Evolutionary conservation across 2,797 vertebrate species (phyloP).

Genomic region (Enteromius radiatus): DNA sequence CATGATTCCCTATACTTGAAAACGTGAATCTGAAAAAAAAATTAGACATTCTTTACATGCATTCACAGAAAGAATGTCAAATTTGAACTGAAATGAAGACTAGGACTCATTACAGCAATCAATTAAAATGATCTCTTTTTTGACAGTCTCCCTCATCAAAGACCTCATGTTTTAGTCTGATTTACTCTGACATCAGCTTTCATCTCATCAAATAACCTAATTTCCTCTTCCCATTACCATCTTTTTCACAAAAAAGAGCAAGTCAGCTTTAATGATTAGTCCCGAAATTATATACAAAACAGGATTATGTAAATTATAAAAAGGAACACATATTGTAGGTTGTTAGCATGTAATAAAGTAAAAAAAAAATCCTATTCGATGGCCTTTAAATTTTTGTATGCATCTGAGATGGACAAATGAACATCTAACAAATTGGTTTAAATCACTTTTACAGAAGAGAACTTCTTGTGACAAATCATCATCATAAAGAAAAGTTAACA

Average conservation of each 20-base stretch:
- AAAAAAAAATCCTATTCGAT: neutral
- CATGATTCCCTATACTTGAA: neutral
- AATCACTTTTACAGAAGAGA: neutral
- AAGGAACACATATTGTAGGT: neutral
- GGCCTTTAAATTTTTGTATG: neutral
- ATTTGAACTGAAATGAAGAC: neutral
- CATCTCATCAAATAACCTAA: neutral
- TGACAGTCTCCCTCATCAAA: neutral
- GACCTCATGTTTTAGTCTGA: neutral
- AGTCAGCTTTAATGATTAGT: neutral
- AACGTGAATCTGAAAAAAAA: neutral
- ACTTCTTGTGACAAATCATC: neutral
- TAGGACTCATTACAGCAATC: neutral
- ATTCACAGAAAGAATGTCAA: neutral
- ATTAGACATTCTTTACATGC: neutral
- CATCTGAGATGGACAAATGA: neutral
- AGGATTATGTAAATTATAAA: neutral
- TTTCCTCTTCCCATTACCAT: neutral
- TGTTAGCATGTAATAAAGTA: neutral
- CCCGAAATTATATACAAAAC: neutral
- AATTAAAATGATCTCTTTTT: neutral
- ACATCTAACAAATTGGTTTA: neutral
- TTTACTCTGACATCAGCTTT: neutral
- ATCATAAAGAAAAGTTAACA: no score
- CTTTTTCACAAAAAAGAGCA: neutral